Base-by-base conservation (phyloP, 2,888 invertebrate genomes). In the Osmoderma eremita region DNA sequence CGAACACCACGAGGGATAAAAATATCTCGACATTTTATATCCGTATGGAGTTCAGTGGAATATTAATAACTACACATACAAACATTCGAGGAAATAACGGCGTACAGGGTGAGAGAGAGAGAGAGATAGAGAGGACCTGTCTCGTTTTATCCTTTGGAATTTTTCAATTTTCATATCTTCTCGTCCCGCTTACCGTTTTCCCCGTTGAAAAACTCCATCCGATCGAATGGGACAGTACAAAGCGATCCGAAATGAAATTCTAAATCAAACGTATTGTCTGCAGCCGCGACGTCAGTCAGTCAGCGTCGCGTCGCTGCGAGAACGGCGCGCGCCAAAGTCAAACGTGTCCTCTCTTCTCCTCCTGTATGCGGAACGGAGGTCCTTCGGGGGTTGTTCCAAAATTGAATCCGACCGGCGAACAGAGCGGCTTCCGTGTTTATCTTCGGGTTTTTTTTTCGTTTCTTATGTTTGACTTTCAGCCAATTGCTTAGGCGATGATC, bases 241-340 rank as follows among this genome's bases (percentile, higher is more conserved):
- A 54, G 65, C 54, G 30, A 65, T 53, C 65, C 20, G 36, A 54
- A 65, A 45, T 65, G 45, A 65, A 65, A 65, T 48, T 65, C 53
- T 56, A 54, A 65, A 65, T 45, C 42, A 54, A 65, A 54, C 48
- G 54, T 42, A 64, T 64, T 64, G 65, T 65, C 54, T 54, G 54
- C 65, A 18, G 48, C 45, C 30, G 30, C 24, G 6, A 20, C 24
- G 42, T 45, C 20, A 10, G 38, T 13, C 17, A 22, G 22, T 15
- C 24, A 6, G 39, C 41, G 56, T 13, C 22, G 56, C 17, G 22
- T 39, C 12, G 39, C 18, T 12, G 54, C 17, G 18, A n/a, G 30
- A 15, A 13, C 18, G 17, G 13, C 53, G n/a, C 5, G 41, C 22
- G 20, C 13, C 3, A 13, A 15, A 22, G 45, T 24, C 58, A 30